Base-by-base conservation (phyloP, 92 coral and sea anemone genomes). In the Heliopora coerulea region DNA sequence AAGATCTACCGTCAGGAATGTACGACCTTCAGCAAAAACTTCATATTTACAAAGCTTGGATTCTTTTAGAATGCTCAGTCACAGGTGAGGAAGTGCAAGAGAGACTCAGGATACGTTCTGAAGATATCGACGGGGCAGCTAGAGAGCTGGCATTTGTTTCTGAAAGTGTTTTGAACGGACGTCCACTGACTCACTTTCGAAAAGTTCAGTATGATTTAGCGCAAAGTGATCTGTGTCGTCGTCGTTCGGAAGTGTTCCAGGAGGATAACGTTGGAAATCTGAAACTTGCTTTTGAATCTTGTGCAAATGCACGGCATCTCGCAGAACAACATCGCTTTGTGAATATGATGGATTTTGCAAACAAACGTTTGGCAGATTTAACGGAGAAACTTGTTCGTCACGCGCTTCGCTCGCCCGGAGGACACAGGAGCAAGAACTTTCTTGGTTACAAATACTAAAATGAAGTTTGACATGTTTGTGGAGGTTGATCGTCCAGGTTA, bases 191-290 rank as follows among this genome's bases (percentile, higher is more conserved):
- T 18, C 7, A 0, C 17, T 63, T 23, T 40, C 70, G 29, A 8
- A 14, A 63, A 37, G 31, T 40, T 34, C 70, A 63, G 23, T n/a
- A 35, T 29, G 21, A 17, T 63, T 63, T 63, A 49, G 27, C 48
- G 6, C 50, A 19, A 49, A 19, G 30, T 23, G 48, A 35, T 63
- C n/a, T 35, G 10, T n/a, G 15, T 27, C 20, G 34, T 8, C 56
- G 73, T 25, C 35, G 31, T 44, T 41, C 73, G 18, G 56, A 66
- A 24, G 34, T 41, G 28, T n/a, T 17, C 24, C 33, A 23, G 0
- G 30, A 66, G 1, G 58, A 46, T 8, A 6, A 46, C 42, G 42
- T 37, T 37, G 4, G 6, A 37, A 37, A 37, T 37, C 6, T 37
- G 11, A 46, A 46, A 15, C 10, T 2, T 2, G 52, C 52, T 8